These are phyloP conservation scores for Cherax destructor DNA, from an alignment of 1,140 invertebrate species.

Conservation along the genomic window DNA sequence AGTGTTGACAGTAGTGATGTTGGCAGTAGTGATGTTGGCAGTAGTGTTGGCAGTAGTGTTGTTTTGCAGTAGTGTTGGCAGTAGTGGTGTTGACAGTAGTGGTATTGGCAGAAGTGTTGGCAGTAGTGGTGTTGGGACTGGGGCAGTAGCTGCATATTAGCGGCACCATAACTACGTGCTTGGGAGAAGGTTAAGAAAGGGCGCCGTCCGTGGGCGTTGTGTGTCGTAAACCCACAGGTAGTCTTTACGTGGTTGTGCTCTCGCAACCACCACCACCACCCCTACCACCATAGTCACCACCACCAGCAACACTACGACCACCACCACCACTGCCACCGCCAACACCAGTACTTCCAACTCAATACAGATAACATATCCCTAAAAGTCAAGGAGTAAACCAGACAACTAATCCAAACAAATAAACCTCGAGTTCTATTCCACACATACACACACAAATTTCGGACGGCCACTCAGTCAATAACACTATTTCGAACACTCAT, in stretches of 20 bases:
- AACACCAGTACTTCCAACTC: neutral
- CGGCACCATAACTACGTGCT: neutral
- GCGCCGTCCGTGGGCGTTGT: neutral
- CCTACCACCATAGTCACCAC: no score
- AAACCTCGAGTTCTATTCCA: no score
- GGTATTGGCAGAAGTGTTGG: neutral
- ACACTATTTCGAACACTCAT: no score
- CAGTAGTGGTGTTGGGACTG: neutral
- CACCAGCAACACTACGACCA: neutral
- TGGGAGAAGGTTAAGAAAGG: neutral
- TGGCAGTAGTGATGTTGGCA: no score
- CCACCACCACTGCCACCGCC: neutral
- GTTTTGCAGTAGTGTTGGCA: no score
- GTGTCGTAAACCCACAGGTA: constrained; percentile 3
- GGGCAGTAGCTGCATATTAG: neutral
- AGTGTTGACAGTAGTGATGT: no score
- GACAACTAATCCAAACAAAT: no score
- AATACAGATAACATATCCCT: neutral
- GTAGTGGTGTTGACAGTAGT: no score
- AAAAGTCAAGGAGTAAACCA: no score
- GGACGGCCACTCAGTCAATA: no score
- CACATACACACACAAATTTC: no score
- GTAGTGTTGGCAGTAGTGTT: no score
- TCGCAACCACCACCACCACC: neutral
- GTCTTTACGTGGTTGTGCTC: neutral